phyloP scores from a whole-genome alignment of 2,797 vertebrate species.

The Labroides dimidiatus region DNA sequence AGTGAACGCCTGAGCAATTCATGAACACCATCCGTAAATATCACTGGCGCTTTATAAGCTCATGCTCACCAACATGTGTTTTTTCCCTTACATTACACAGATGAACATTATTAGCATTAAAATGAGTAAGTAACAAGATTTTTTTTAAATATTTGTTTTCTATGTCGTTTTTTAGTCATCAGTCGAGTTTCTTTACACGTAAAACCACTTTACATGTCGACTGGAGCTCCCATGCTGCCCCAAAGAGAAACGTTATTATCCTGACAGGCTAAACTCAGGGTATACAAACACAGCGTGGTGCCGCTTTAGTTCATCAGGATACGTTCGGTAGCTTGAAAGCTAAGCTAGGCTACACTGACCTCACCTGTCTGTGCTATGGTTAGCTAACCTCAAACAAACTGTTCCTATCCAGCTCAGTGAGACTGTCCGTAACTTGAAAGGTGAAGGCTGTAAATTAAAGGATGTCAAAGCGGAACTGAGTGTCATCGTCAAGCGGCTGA shows the following conservation, averaged over 20 bases:
- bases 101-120: too few relatives aligned
- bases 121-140: too few relatives aligned
- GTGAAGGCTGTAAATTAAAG: not conserved
- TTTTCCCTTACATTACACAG: too few relatives aligned
- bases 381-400: constrained; percentile 12
- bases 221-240: too few relatives aligned
- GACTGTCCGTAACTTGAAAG: not conserved
- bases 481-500: not conserved
- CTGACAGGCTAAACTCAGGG: constrained; percentile 49
- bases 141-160: too few relatives aligned
- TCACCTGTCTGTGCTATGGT: constrained; percentile 20
- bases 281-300: fast-evolving
- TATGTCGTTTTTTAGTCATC: too few relatives aligned
- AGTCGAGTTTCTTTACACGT: too few relatives aligned
- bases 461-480: constrained; percentile 5
- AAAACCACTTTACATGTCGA: too few relatives aligned
- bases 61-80: too few relatives aligned
- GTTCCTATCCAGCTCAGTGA: not conserved
- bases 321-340: constrained; percentile 13
- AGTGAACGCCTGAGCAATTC: too few relatives aligned
- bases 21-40: too few relatives aligned
- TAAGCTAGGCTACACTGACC: constrained; percentile 49
- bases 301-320: not conserved
- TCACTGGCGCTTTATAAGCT: too few relatives aligned
- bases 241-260: not conserved